A percentile compares a stretch with the other conserved stretches of the same genome.
These are phyloP conservation scores for Campylorhamphus procurvoides DNA, from an alignment of 2,113 vertebrate species.

Conservation along the genomic window DNA sequence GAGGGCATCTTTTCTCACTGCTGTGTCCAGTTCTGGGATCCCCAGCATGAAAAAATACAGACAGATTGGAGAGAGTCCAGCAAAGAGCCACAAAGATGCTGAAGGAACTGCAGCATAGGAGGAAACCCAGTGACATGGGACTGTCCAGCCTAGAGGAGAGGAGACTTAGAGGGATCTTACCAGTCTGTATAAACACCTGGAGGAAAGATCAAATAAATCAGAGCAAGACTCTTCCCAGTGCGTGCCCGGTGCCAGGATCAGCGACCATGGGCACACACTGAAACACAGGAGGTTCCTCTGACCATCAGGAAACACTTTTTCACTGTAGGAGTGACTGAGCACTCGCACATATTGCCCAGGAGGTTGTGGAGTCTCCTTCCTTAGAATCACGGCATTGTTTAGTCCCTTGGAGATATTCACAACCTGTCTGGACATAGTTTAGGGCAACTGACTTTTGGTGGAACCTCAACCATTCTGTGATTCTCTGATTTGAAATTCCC, in stretches of 20 bases:
- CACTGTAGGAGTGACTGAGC: no score
- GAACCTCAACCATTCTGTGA: neutral
- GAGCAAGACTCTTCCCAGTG: neutral
- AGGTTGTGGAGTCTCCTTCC: neutral
- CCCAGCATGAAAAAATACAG: neutral
- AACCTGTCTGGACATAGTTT: neutral
- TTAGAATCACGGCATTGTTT: neutral
- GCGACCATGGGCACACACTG: no score
- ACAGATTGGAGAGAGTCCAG: neutral
- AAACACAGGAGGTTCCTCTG: neutral
- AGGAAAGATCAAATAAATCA: neutral
- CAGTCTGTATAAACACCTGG: neutral
- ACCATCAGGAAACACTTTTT: neutral
- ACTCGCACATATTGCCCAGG: neutral
- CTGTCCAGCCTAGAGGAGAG: neutral
- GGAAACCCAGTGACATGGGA: neutral
- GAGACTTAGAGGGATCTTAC: neutral
- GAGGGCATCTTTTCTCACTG: neutral
- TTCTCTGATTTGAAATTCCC: neutral
- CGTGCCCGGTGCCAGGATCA: neutral
- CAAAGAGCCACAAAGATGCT: neutral
- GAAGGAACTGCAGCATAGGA: neutral
- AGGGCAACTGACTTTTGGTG: neutral
- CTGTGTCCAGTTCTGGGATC: neutral
- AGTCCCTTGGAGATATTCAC: neutral